Conservation (phyloP, 1,140 invertebrate species). For the Mizuhopecten yessoensis region DNA sequence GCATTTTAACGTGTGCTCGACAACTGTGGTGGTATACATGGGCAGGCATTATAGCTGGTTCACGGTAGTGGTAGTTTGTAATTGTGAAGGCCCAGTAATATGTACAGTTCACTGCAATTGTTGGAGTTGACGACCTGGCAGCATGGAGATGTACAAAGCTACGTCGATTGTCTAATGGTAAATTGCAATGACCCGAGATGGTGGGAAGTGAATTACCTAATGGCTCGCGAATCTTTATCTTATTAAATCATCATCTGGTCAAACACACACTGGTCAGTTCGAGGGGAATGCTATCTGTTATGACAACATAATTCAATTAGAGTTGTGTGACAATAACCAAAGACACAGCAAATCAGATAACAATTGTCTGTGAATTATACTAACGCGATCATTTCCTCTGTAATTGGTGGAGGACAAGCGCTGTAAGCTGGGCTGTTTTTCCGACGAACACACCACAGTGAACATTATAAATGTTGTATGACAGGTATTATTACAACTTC, state of each 20-base stretch:
- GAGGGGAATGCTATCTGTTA: background rate
- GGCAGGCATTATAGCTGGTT: too few species aligned
- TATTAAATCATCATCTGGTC: constrained; percentile 22
- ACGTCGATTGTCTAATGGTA: background rate
- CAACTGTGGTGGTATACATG: too few species aligned
- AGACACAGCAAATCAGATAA: background rate
- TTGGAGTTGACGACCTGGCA: too few species aligned
- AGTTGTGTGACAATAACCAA: constrained; percentile 11
- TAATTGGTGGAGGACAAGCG: background rate
- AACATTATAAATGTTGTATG: background rate
- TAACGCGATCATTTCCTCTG: background rate
- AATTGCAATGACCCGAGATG: background rate
- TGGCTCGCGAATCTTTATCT: constrained; percentile 3
- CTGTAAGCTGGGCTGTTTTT: background rate
- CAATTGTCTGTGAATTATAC: constrained; percentile 12
- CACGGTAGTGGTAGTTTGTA: too few species aligned
- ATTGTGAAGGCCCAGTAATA: too few species aligned
- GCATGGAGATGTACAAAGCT: background rate
- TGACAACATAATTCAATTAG: constrained; percentile 26
- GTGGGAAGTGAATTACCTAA: constrained; percentile 13
- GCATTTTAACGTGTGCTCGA: too few species aligned
- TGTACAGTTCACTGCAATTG: too few species aligned
- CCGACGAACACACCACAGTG: background rate
- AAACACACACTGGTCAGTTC: background rate
- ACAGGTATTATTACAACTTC: background rate